Percentiles rank a stretch among this genome's conserved stretches.
Evolutionary conservation across 1,140 invertebrate genomes (phyloP).

Genomic region (Apis mellifera): Amel_HAv3.1 CM009935.2:13793501-13794000

Average conservation of each 20-base stretch:
- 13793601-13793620: too few relatives aligned
- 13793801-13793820: constrained; percentile 22
- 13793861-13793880: constrained; percentile 23
- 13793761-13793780: neutral
- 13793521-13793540: neutral
- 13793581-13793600: too few relatives aligned
- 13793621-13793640: neutral
- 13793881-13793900: constrained; percentile 33
- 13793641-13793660: too few relatives aligned
- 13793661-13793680: neutral
- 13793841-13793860: constrained; percentile 12
- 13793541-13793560: neutral
- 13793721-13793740: neutral
- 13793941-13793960: neutral
- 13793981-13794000: neutral
- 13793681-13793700: neutral
- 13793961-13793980: too few relatives aligned
- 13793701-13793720: neutral
- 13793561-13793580: neutral
- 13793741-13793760: neutral
- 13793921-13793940: neutral
- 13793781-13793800: constrained; percentile 15
- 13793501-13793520: neutral
- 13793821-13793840: constrained; percentile 19
- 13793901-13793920: neutral